phyloP scores from a whole-genome alignment of 1,140 invertebrate genomes.

The Metaphire vulgaris region DNA sequence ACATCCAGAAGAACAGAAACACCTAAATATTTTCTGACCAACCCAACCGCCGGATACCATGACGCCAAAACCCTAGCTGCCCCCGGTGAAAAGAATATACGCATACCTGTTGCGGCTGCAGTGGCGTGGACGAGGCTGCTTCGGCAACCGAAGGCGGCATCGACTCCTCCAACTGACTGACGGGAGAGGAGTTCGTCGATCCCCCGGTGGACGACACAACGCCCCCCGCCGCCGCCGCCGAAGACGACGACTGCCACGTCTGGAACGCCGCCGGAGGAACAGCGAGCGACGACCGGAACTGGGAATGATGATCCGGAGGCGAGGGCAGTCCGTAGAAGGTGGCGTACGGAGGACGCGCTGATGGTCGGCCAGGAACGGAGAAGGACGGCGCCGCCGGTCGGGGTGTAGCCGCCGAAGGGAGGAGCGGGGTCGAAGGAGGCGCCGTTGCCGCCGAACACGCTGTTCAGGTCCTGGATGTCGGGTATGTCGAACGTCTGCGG shows the following conservation, averaged over 20 bases:
- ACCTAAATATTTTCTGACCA: too few relatives aligned
- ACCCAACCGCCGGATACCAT: too few relatives aligned
- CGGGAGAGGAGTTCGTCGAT: conserved; percentile 12
- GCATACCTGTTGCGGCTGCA: background rate
- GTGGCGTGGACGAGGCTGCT: too few relatives aligned
- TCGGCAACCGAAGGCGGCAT: background rate
- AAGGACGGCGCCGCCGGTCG: background rate
- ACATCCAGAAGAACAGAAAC: too few relatives aligned
- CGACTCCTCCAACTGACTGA: conserved; percentile 13
- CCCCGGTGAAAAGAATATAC: too few relatives aligned
- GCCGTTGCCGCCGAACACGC: conserved; percentile 10
- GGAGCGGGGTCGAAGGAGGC: background rate
- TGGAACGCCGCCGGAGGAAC: background rate
- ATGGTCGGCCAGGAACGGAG: background rate
- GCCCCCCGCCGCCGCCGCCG: background rate
- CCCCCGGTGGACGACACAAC: background rate
- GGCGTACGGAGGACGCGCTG: background rate
- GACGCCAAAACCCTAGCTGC: too few relatives aligned
- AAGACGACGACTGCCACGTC: background rate
- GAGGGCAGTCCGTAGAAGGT: background rate
- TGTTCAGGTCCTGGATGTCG: conserved; percentile 12
- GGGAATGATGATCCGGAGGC: background rate
- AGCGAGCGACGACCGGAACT: background rate
- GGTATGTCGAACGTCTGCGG: conserved; percentile 24
- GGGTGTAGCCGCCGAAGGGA: background rate